Evolutionary conservation across 2,113 vertebrate species (phyloP), one percentile per base, ranked within the genome.

Genomic region (Bambusicola thoracicus): DNA sequence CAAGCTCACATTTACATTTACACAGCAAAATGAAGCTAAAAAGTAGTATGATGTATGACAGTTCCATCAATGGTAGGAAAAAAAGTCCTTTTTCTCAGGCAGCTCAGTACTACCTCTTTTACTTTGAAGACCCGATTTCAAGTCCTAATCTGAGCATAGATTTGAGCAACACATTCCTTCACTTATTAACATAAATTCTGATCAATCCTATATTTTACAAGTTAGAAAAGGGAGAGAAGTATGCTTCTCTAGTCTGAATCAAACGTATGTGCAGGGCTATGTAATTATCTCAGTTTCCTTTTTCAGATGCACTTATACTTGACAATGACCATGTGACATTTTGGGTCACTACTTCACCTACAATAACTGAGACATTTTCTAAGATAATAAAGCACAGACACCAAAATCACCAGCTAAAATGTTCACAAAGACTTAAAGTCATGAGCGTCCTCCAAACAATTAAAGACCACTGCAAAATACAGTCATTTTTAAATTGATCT

Each of bases 41-140:
- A 92, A 87, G 63, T 67, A 77, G 70, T 29, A 53, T 82, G 41
- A 91, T 1, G 1, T 29, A 61, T 10, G 55, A 77, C 61, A 78
- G 68, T 11, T 41, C 46, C 15, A 20, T 66, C 70, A 82, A 40
- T 10, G 19, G 59, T 84, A 91, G 91, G 84, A 85, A 94, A 93
- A 53, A 25, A 40, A 90, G 10, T 89, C 77, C 30, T 67, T 67
- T 36, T 74, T 73, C 56, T 36, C 36, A 49, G 69, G 63, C 51
- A 87, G 43, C 34, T 59, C 48, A 81, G 38, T 53, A 15, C 68
- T 84, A 36, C 72, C 81, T 89, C 67, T 62, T 89, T 79, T 48
- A 6, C 79, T 91, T 85, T 85, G 63, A 91, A 89, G 78, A 89
- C 76, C 22, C 69, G 53, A 81, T 81, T 51, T 92, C 56, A 40